These are phyloP conservation scores for Habrosyne pyritoides DNA, from an alignment of 2,888 invertebrate species.

Conservation along the genomic window DNA sequence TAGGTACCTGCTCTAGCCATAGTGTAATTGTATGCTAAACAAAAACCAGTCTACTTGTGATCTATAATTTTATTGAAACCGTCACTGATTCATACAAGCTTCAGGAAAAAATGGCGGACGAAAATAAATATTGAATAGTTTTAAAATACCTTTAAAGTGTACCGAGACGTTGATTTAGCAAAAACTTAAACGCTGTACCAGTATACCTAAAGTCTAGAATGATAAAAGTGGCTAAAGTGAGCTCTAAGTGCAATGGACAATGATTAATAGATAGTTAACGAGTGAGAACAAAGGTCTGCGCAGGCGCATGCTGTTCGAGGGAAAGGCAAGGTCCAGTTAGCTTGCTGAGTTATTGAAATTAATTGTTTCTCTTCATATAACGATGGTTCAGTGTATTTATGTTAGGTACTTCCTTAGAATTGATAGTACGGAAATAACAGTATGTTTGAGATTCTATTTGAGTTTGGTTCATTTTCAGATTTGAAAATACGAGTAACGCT, in stretches of 20 bases:
- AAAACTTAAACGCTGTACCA: neutral
- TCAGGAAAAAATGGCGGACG: neutral
- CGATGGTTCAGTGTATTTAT: neutral
- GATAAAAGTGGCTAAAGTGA: neutral
- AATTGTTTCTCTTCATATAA: neutral
- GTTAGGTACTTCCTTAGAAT: no score
- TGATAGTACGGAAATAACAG: no score
- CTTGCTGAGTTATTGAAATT: neutral
- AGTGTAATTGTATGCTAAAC: no score
- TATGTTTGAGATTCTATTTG: no score
- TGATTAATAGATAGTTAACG: constrained; percentile 1
- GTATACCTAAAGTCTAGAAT: neutral
- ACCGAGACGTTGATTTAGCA: neutral
- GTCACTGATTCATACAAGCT: neutral
- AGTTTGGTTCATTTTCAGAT: no score
- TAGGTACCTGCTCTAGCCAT: no score
- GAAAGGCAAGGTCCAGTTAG: constrained; percentile 3
- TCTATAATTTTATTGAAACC: neutral
- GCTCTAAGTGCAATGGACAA: constrained; percentile 1
- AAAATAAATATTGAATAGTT: neutral
- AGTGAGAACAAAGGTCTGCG: neutral
- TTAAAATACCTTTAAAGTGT: neutral
- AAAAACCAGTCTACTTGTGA: no score
- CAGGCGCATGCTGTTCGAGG: neutral
- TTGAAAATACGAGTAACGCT: no score